A percentile compares a stretch with the other conserved stretches of the same genome.
These are phyloP conservation scores for Heloderma charlesbogerti DNA, from an alignment of 2,113 vertebrate genomes.

Conservation along the genomic window DNA sequence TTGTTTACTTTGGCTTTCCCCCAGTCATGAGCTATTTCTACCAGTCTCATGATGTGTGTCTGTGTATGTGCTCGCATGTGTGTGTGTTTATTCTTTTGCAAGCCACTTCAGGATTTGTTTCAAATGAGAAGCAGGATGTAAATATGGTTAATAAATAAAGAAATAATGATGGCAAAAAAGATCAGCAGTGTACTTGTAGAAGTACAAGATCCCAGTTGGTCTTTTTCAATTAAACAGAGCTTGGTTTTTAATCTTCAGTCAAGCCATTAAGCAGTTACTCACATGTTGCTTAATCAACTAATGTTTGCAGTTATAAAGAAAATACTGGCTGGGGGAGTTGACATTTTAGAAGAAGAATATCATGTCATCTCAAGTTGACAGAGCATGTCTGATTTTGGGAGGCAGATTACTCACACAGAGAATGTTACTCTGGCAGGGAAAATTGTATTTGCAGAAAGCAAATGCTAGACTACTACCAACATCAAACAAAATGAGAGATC, in stretches of 20 bases:
- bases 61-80: no score
- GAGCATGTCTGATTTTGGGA: constrained; percentile 3
- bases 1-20: no score
- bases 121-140: no score
- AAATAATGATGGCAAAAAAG: neutral
- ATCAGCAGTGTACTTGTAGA: neutral
- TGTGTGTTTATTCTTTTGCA: no score
- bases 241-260: neutral
- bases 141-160: no score
- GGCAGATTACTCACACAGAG: neutral
- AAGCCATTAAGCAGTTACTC: constrained; percentile 13
- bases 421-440: constrained; percentile 19
- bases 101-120: no score
- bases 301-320: constrained; percentile 1
- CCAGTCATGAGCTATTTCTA: no score
- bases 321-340: neutral
- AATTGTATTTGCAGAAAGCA: neutral
- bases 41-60: no score
- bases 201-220: neutral
- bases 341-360: constrained; percentile 22
- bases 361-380: neutral
- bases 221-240: neutral
- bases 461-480: neutral
- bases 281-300: constrained; percentile 3
- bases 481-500: neutral